phyloP scores from a whole-genome alignment of 2,797 vertebrate species.

The Melanitta fusca region DNA sequence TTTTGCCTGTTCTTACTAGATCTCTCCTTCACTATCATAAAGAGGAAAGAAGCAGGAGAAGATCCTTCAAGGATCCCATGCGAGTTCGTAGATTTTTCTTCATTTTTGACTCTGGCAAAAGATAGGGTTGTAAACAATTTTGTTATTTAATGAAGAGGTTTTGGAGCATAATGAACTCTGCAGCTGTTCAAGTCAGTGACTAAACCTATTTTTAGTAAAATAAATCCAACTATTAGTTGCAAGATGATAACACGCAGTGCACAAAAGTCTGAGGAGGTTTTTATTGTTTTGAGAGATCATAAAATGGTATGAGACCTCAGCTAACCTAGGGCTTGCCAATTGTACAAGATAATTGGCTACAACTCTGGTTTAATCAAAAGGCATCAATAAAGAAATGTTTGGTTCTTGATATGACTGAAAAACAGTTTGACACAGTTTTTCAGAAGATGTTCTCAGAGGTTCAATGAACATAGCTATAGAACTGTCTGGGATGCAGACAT shows the following conservation, averaged over 20 bases:
- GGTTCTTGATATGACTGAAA: not conserved
- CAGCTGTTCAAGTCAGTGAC: not conserved
- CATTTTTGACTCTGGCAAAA: not conserved
- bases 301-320: not conserved
- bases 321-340: not conserved
- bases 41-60: not conserved
- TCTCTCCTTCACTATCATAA: not conserved
- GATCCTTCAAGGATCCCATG: not conserved
- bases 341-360: not conserved
- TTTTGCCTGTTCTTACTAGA: not conserved
- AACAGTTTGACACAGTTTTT: not conserved
- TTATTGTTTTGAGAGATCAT: not conserved
- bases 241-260: not conserved
- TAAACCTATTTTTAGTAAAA: not conserved
- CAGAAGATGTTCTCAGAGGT: not conserved
- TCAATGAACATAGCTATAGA: not conserved
- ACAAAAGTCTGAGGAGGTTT: not conserved
- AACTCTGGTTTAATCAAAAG: not conserved
- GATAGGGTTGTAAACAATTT: not conserved
- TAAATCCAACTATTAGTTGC: not conserved
- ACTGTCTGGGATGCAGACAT: not conserved
- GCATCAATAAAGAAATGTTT: not conserved
- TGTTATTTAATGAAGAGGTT: not conserved
- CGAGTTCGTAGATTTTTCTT: not conserved
- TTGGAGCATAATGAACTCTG: not conserved